Base-by-base conservation (phyloP, 2,797 vertebrate genomes). In the Alauda arvensis region DNA sequence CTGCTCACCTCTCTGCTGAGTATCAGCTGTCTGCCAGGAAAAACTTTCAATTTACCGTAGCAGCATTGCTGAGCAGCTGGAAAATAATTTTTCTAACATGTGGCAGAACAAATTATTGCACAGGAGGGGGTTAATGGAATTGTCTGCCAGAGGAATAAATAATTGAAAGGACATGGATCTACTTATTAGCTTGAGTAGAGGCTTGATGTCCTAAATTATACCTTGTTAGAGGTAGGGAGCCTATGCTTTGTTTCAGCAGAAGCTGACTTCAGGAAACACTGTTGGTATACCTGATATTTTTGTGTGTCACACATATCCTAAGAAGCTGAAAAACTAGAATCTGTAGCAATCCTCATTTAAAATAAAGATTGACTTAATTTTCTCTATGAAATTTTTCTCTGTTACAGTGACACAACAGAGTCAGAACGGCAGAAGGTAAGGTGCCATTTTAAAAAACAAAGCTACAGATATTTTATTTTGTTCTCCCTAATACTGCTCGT, bases 41-140 rank as follows among this genome's bases (percentile, higher is more conserved):
- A 76, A 77, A 62, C 56, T 93, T 93, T 23, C 87, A 8, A 34
- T 92, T 95, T 96, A 78, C 78, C 62, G 55, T 55, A 84, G 78
- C 77, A 83, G 51, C 81, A 92, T 95, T 93, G 89, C 89, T 89
- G 86, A 94, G 91, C 75, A 94, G 85, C 91, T 94, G 94, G 83
- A 95, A 94, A 94, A 95, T 87, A 91, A 66, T 93, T 95, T 94
- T 95, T 89, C 85, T 85, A 94, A 91, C 84, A 94, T 95, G 92
- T 96, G 93, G 93, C 85, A 95, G 86, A 96, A 74, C 76, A 96
- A 96, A 96, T 97, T 96, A 95, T 95, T 92, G 86, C 96, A 92
- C 95, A 94, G 85, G 85, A 95, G 93, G 94, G 87, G 88, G 77
- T 95, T 96, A 96, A 96, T 95, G 92, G 94, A 96, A 95, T 92